Evolutionary conservation across 2,888 invertebrate species (phyloP).

Genomic region (Epinotia nisella): DNA sequence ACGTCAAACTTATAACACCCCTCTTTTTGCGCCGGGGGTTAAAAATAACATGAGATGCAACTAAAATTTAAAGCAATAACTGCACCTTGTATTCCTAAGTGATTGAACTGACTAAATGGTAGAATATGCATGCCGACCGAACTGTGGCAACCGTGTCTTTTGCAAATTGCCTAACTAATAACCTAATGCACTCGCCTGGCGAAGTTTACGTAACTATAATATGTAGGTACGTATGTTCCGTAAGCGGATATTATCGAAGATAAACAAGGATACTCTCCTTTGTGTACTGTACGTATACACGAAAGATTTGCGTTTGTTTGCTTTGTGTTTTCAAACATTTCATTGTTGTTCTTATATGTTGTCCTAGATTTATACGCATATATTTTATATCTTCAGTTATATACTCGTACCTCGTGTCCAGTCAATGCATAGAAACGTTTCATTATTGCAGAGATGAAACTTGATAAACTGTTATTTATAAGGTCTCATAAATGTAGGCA

Average conservation of each 20-base stretch:
- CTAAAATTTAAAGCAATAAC: background rate
- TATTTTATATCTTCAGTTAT: background rate
- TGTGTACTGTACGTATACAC: background rate
- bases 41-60: background rate
- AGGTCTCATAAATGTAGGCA: background rate
- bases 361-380: background rate
- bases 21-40: too few relatives aligned
- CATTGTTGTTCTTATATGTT: background rate
- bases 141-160: background rate
- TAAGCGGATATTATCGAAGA: background rate
- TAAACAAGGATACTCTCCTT: constrained; percentile 1
- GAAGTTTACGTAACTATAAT: background rate
- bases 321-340: background rate
- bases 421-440: background rate
- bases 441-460: background rate
- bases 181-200: constrained; percentile 3
- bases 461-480: background rate
- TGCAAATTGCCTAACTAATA: background rate
- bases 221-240: background rate
- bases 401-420: background rate
- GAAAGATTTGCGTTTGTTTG: background rate
- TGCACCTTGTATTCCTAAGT: background rate
- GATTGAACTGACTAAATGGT: background rate
- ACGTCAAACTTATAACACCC: too few relatives aligned
- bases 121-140: background rate